Evolutionary conservation across 2,113 vertebrate species (phyloP).

Genomic region (Tylochromis polylepis): DNA sequence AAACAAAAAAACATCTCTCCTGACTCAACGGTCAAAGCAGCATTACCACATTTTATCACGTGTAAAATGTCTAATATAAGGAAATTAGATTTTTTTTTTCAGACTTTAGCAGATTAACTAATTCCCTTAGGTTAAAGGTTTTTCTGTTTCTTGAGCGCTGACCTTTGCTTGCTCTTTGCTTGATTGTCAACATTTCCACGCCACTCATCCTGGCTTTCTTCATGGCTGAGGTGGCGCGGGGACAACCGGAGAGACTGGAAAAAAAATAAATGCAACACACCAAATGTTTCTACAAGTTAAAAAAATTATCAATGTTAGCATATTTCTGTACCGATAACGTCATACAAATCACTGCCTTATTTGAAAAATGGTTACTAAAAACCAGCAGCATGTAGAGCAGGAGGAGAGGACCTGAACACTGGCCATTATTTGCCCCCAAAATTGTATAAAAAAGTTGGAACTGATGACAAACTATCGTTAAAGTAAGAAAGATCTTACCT

Average conservation of each 20-base stretch:
- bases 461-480: neutral
- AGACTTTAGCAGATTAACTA: neutral
- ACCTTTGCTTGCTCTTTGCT: constrained; percentile 94
- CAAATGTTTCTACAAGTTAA: neutral
- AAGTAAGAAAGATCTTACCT: constrained; percentile 70
- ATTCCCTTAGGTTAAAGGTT: neutral
- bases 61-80: neutral
- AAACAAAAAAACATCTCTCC: no score
- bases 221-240: constrained; percentile 93
- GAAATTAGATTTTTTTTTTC: neutral
- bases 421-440: neutral
- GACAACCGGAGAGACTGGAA: constrained; percentile 91
- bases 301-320: neutral
- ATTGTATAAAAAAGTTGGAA: neutral
- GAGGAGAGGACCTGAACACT: neutral
- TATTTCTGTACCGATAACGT: neutral
- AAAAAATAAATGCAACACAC: neutral
- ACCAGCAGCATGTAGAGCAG: neutral
- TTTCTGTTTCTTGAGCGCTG: constrained; percentile 3
- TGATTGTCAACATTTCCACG: constrained; percentile 97
- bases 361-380: neutral
- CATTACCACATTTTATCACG: neutral
- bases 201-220: constrained; percentile 94
- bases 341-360: neutral
- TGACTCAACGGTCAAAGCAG: neutral